These are phyloP conservation scores for Potamarius usumacintae DNA, from an alignment of 2,113 vertebrate genomes.

Conservation along the genomic window DNA sequence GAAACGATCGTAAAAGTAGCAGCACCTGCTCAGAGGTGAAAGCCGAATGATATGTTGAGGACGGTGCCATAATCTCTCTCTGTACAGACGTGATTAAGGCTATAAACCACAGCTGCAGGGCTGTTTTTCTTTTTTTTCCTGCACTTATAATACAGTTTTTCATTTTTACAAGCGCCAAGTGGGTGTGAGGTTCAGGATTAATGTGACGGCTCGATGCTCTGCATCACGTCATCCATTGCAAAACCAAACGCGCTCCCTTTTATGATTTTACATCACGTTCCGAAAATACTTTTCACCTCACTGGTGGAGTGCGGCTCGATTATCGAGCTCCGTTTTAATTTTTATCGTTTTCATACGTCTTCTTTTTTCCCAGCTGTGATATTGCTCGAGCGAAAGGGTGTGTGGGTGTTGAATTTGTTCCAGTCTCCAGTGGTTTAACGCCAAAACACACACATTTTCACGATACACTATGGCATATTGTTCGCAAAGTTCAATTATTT, in stretches of 20 bases:
- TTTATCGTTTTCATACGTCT: not conserved
- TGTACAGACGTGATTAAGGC: not conserved
- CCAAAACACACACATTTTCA: not conserved
- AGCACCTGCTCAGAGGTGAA: not conserved
- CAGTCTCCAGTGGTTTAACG: not conserved
- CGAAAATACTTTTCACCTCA: not conserved
- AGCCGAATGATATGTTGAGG: not conserved
- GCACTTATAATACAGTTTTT: conserved; percentile 22
- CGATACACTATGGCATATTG: not conserved
- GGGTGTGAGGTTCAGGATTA: conserved; percentile 18
- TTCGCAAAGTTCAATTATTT: not conserved
- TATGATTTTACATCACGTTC: conserved; percentile 7
- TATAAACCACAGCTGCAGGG: not conserved
- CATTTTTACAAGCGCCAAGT: conserved; percentile 12
- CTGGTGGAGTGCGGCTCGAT: no score
- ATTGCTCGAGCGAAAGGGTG: not conserved
- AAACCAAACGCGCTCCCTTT: not conserved
- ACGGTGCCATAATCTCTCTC: no score
- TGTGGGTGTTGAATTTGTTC: not conserved
- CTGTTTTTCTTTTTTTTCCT: not conserved
- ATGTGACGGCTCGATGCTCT: not conserved
- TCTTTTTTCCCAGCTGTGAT: not conserved
- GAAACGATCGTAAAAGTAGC: not conserved
- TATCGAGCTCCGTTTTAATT: not conserved
- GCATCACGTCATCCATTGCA: conserved; percentile 8